Percentiles rank a stretch among this genome's conserved stretches.
These are phyloP conservation scores for Heterotis niloticus DNA, from an alignment of 2,113 vertebrate species.

Conservation along the genomic window DNA sequence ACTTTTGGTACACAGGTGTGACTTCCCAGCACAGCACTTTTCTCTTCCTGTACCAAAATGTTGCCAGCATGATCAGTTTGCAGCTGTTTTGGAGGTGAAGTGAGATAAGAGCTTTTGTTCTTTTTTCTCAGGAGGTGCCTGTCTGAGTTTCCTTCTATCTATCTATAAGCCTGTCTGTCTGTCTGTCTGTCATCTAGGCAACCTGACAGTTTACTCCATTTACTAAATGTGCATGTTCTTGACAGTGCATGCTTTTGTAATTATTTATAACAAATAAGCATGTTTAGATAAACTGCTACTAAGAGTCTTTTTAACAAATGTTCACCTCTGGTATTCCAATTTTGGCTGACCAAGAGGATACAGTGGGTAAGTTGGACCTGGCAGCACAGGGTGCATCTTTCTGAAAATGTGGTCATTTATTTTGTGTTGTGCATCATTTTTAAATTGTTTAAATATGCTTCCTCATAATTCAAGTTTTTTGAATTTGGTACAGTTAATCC, in stretches of 20 bases:
- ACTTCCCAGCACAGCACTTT: not conserved
- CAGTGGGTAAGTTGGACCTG: slow-evolving; percentile 59
- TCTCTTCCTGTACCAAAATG: not conserved
- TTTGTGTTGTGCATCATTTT: not conserved
- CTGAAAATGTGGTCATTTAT: not conserved
- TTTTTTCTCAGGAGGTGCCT: not conserved
- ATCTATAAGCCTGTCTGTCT: too few relatives aligned
- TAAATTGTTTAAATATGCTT: too few relatives aligned
- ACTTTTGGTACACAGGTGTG: slow-evolving; percentile 3
- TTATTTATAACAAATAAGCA: not conserved
- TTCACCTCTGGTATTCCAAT: slow-evolving; percentile 15
- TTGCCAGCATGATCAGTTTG: slow-evolving; percentile 7
- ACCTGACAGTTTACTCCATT: not conserved
- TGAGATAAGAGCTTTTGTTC: not conserved
- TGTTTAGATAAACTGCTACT: not conserved
- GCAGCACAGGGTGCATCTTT: not conserved
- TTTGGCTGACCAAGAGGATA: slow-evolving; percentile 47
- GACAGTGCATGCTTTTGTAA: not conserved
- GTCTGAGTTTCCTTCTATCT: not conserved
- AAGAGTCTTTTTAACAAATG: not conserved
- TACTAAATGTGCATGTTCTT: slow-evolving; percentile 13
- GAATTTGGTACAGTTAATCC: too few relatives aligned
- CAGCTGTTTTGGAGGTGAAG: not conserved
- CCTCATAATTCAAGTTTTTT: too few relatives aligned
- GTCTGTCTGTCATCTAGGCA: not conserved